These are phyloP conservation scores for Timandra comae DNA, from an alignment of 2,888 invertebrate species.

Conservation along the genomic window DNA sequence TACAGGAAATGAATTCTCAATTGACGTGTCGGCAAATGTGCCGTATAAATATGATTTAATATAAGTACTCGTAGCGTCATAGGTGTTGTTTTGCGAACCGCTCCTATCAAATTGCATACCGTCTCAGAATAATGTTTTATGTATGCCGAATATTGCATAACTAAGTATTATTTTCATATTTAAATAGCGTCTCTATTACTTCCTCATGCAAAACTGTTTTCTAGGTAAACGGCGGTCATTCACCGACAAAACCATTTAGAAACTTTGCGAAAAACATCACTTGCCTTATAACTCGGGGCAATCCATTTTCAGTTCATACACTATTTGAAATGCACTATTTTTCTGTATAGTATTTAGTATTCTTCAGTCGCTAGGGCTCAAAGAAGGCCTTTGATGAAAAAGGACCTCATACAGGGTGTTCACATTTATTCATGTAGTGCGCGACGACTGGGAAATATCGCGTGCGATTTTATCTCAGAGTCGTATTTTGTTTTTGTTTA, in stretches of 20 bases:
- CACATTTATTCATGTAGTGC: slow-evolving; percentile 60
- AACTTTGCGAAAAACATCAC: slow-evolving; percentile 1
- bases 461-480: slow-evolving; percentile 38
- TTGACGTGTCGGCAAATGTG: too few species aligned
- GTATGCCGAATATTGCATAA: too few species aligned
- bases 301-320: slow-evolving; percentile 7
- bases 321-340: slow-evolving; percentile 14
- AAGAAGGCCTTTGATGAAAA: slow-evolving; percentile 57
- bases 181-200: too few species aligned
- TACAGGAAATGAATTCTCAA: too few species aligned
- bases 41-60: too few species aligned
- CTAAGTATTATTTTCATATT: too few species aligned
- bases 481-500: slow-evolving; percentile 8
- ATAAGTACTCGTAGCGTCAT: too few species aligned
- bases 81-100: too few species aligned
- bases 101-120: too few species aligned
- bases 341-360: slow-evolving; percentile 25
- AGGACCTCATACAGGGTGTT: slow-evolving; percentile 42
- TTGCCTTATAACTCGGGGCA: slow-evolving; percentile 2
- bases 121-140: too few species aligned
- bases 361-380: slow-evolving; percentile 32
- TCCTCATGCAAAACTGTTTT: too few species aligned
- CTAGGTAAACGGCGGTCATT: not conserved
- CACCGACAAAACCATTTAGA: not conserved
- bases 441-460: slow-evolving; percentile 46